Percentiles rank a stretch among this genome's conserved stretches.
These are phyloP conservation scores for Teleiodes luculella DNA, from an alignment of 2,888 invertebrate species.

Conservation along the genomic window DNA sequence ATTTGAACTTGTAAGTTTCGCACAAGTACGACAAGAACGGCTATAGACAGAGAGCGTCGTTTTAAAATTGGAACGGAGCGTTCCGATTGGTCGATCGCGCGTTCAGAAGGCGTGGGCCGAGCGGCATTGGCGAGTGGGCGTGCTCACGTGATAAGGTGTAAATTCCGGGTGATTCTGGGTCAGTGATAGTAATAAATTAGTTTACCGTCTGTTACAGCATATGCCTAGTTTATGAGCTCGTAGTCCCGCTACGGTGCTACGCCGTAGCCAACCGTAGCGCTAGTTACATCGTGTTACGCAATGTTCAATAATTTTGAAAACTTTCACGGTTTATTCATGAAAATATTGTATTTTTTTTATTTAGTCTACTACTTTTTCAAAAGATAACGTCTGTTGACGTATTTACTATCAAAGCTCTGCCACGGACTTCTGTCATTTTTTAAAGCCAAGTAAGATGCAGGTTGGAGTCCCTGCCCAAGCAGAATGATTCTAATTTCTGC, in stretches of 20 bases:
- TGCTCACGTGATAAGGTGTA: constrained; percentile 53
- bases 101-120: constrained; percentile 60
- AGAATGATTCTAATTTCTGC: too few relatives aligned
- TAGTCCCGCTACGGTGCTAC: constrained; percentile 49
- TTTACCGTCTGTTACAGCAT: constrained; percentile 47
- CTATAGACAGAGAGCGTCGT: constrained; percentile 50
- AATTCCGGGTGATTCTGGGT: constrained; percentile 46
- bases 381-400: too few relatives aligned
- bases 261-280: constrained; percentile 41
- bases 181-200: constrained; percentile 60
- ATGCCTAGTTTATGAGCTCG: constrained; percentile 41
- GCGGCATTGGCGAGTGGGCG: constrained; percentile 61
- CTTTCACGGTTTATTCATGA: too few relatives aligned
- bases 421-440: too few relatives aligned
- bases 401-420: too few relatives aligned
- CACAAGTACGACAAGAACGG: constrained; percentile 55
- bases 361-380: too few relatives aligned
- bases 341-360: too few relatives aligned
- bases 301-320: constrained; percentile 18
- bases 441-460: too few relatives aligned
- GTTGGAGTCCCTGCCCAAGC: too few relatives aligned
- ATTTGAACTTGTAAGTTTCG: constrained; percentile 27
- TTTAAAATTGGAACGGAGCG: constrained; percentile 54
- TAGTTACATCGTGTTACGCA: constrained; percentile 6
- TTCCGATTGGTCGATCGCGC: constrained; percentile 69